These are phyloP conservation scores for Cygnus atratus DNA, from an alignment of 2,113 vertebrate species.

Conservation along the genomic window DNA sequence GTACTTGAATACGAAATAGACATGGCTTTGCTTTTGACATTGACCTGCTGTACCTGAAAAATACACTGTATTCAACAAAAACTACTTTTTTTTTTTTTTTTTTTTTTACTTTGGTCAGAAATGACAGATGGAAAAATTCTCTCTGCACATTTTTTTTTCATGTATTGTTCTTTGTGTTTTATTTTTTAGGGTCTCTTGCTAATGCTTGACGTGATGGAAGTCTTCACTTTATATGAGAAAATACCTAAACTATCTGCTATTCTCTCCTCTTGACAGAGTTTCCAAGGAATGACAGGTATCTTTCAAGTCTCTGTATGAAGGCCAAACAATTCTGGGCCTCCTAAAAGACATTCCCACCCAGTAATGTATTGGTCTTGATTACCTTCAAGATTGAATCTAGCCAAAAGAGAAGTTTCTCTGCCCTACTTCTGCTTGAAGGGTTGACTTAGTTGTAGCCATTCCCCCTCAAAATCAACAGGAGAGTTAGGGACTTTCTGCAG, in stretches of 20 bases:
- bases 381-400: not conserved
- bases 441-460: not conserved
- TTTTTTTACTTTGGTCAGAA: not conserved
- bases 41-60: not conserved
- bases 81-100: not conserved
- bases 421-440: not conserved
- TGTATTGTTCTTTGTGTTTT: not conserved
- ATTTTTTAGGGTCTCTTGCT: not conserved
- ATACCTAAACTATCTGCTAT: not conserved
- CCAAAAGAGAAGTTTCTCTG: not conserved
- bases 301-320: not conserved
- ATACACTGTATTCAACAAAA: not conserved
- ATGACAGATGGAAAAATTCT: not conserved
- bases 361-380: not conserved
- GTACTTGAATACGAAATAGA: not conserved
- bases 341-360: not conserved
- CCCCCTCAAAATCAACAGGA: not conserved
- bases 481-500: not conserved
- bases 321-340: not conserved
- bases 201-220: not conserved
- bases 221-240: not conserved
- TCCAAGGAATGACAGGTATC: not conserved
- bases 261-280: not conserved
- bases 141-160: not conserved
- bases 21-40: not conserved